Percentiles rank a stretch among this genome's conserved stretches.
Conservation (phyloP, 1,140 invertebrate species). For the Magallana ariakensis region DNA sequence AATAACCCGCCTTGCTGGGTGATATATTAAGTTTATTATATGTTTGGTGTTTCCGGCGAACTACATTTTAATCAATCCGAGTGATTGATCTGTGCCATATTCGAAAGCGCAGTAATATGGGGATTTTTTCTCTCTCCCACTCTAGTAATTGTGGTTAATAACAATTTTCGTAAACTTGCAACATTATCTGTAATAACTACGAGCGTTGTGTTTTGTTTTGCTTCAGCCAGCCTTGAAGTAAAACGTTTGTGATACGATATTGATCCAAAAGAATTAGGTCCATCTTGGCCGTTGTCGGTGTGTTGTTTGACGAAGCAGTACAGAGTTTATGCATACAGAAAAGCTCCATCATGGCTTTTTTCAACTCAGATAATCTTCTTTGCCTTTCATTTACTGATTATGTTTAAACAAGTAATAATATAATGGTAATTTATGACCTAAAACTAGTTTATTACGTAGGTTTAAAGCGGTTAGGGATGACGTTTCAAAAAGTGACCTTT, state of each 20-base stretch:
- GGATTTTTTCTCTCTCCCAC: conserved; percentile 25
- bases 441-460: too few relatives aligned
- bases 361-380: too few relatives aligned
- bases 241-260: not conserved
- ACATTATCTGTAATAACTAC: conserved; percentile 26
- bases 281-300: not conserved
- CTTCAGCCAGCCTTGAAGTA: not conserved
- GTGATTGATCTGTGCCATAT: conserved; percentile 22
- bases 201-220: not conserved
- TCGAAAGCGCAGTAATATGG: conserved; percentile 16
- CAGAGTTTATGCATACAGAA: not conserved
- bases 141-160: conserved; percentile 19
- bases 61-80: conserved; percentile 25
- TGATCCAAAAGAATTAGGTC: not conserved
- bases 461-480: too few relatives aligned
- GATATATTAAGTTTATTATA: conserved; percentile 20
- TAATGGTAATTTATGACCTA: too few relatives aligned
- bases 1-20: not conserved
- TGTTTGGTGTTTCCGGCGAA: conserved; percentile 23
- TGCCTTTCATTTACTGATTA: too few relatives aligned
- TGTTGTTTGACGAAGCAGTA: not conserved
- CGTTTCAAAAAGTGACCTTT: too few relatives aligned
- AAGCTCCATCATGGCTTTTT: too few relatives aligned
- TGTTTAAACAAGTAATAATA: too few relatives aligned
- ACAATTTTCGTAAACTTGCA: conserved; percentile 10